Evolutionary conservation across 37 sponge, comb jelly and placozoan species (phyloP).

Genomic region (Theonella swinhoei): DNA sequence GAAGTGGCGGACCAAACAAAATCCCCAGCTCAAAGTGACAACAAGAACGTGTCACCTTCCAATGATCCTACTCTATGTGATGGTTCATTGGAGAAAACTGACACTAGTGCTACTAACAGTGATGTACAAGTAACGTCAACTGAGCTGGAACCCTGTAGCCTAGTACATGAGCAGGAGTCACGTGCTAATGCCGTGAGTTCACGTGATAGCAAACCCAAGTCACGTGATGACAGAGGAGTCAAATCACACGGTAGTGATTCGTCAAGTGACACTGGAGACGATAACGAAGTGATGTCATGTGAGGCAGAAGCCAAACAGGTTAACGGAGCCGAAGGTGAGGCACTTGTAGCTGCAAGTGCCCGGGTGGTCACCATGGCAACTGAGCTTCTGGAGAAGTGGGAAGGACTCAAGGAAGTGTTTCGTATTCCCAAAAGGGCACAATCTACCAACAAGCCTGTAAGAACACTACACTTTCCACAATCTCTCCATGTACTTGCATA

Average conservation of each 20-base stretch:
- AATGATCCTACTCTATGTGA: no score
- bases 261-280: background rate
- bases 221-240: background rate
- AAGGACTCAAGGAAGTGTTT: slow-evolving; percentile 79
- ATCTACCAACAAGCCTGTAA: background rate
- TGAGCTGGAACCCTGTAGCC: no score
- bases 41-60: no score
- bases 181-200: no score
- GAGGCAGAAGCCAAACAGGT: slow-evolving; percentile 41
- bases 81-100: no score
- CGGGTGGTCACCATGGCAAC: slow-evolving; percentile 35
- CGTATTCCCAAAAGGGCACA: slow-evolving; percentile 81
- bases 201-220: no score
- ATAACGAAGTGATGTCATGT: slow-evolving; percentile 1
- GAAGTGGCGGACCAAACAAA: no score
- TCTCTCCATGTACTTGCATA: no score
- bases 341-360: background rate
- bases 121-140: no score
- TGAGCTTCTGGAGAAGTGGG: slow-evolving; percentile 73
- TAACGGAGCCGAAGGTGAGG: background rate
- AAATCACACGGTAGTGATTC: background rate
- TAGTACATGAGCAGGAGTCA: no score
- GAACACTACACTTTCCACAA: background rate
- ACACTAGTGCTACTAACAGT: no score
- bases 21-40: no score